These are phyloP conservation scores for Aradus depressus DNA, from an alignment of 2,888 invertebrate genomes.

Conservation along the genomic window DNA sequence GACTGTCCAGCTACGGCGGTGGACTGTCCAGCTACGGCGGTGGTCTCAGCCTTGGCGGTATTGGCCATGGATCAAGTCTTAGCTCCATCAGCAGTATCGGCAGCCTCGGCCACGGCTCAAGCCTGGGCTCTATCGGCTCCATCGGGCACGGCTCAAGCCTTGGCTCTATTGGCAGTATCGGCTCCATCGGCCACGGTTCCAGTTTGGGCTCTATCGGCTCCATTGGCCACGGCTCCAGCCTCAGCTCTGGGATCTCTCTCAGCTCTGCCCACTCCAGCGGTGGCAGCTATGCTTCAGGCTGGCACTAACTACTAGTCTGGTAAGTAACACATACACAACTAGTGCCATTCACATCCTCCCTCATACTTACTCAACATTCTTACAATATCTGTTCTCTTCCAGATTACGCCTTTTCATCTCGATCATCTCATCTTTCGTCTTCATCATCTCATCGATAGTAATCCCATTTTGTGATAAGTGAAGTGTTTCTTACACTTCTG, in stretches of 20 bases:
- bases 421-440: too few relatives aligned
- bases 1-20: slow-evolving; percentile 5
- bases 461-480: too few relatives aligned
- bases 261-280: background rate
- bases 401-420: too few relatives aligned
- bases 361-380: too few relatives aligned
- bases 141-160: background rate
- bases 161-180: background rate
- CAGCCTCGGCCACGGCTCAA: background rate
- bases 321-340: too few relatives aligned
- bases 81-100: background rate
- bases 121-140: background rate
- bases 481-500: too few relatives aligned
- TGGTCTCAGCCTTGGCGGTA: background rate
- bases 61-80: background rate
- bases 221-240: background rate
- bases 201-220: background rate
- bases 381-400: too few relatives aligned
- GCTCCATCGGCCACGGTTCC: background rate
- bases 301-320: too few relatives aligned
- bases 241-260: background rate
- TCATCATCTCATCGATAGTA: too few relatives aligned
- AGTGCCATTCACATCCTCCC: too few relatives aligned
- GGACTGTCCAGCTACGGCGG: background rate
- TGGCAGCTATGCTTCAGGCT: too few relatives aligned